Evolutionary conservation across 2,797 vertebrate genomes (phyloP), one percentile per base, ranked within the genome.

Genomic region (Bradypodion ventrale): DNA sequence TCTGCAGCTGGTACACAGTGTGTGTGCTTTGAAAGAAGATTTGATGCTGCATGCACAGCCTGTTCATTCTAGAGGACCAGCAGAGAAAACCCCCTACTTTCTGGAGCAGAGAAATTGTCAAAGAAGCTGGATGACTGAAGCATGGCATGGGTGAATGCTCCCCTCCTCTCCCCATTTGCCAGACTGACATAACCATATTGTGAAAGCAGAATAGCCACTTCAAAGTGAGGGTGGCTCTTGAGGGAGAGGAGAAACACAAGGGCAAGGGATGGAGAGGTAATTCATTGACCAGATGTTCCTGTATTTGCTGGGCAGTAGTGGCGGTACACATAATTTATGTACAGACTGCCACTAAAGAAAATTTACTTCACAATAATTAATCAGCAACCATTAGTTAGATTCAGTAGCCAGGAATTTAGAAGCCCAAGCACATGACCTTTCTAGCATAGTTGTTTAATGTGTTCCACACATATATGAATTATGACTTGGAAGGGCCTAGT

Each of bases 11-110:
- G 68, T 40, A 37, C 63, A 52, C 44, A 75, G 60, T 27, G 37
- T 29, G 56, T 78, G 75, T 62, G 78, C 73, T 85, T 62, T 81
- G 72, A 81, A 74, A 70, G 52, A 60, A 21, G 49, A 29, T 75
- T 52, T 60, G 35, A 13, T 13, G 44, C 21, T 69, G 40, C 37
- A n/a, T 56, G 21, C n/a, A 29, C 2, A 60, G 49, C 27, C 75
- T 69, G 37, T 13, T 69, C 63, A 75, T 29, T 75, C n/a, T 62
- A 60, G 62, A 80, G 29, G 63, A 60, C 72, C 60, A 63, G 40
- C 63, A 68, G 52, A 56, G 52, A 56, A 68, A 75, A n/a, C 5
- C 25, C 70, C 63, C 68, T 40, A 75, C 63, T 40, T 80, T 75
- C 72, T 40, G n/a, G 23, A 65, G 3, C 21, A 27, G 62, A 59